Evolutionary conservation across 1,140 invertebrate species (phyloP), one percentile per base, ranked within the genome.

Genomic region (Lepidurus couesii): DNA sequence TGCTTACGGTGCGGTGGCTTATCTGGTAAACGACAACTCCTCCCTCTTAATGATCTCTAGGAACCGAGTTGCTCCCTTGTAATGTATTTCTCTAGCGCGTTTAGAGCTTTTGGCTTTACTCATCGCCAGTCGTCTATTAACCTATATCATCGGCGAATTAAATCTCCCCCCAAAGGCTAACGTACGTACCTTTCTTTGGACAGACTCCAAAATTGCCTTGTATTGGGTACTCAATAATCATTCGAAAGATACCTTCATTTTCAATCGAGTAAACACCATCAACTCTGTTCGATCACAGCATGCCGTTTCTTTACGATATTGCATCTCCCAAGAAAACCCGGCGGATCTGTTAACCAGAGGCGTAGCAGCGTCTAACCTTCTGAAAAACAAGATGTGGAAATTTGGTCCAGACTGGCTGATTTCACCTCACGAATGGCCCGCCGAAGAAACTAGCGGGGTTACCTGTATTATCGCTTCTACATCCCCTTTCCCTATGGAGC

Each of bases 171-270:
- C 44, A 9, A 45, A 45, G 7, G 73, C 65, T 7, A 16, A 7
- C 5, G 11, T 42, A 11, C 26, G 26, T 7, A 7, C 24, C 77
- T 74, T 78, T 7, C 77, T 78, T 10, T 78, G 47, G 77, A 74
- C 77, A n/a, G 77, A 78, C n/a, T 65, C 44, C 42, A 24, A 78
- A 42, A 78, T 78, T 34, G 75, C 75, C 9, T n/a, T 76, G 1
- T 73, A 78, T 13, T 78, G 77, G 76, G 26, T 78, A 6, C 44
- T 1, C 2, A 75, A 74, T 21, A 42, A 21, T 16, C 45, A n/a
- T 11, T 74, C 13, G 1, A 78, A 74, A 6, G 45, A 11, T 11
- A 43, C 73, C 24, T 65, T 78, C 77, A n/a, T 78, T 8, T 24
- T 10, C 16, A 45, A 45, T 13, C 77, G 77, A 4, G 65, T 78